Evolutionary conservation across 2,888 invertebrate species (phyloP), one percentile per base, ranked within the genome.

Genomic region (Archips crataeganus): DNA sequence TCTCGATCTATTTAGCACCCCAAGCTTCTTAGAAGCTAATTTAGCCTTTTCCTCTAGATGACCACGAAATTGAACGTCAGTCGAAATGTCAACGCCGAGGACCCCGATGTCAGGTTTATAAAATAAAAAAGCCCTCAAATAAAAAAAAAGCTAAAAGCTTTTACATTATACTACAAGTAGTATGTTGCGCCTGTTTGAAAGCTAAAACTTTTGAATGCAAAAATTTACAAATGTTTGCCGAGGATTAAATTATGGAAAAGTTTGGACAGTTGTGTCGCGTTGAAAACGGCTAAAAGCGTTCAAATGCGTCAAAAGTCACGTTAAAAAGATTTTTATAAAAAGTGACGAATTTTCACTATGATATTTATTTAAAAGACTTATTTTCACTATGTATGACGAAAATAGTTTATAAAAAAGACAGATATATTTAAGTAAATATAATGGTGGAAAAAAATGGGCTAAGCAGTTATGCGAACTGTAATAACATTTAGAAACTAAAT

Each of bases 181-280:
- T 54, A 36, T 23, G 65, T 49, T 15, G 54, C 49, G 60, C 60
- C 49, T 36, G 49, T 36, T 47, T 62, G 23, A 49, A 51, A 51
- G 23, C 23, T 39, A 3, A 36, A 69, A 69, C 47, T 62, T 69
- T 51, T 51, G 39, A 51, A 69, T 42, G 23, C n/a, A 39, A 69
- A 39, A 47, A 49, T 51, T n/a, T n/a, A 23, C 15, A 62, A 69
- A 15, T 36, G 61, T 23, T 69, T n/a, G 11, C 11, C 60, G n/a
- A 62, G 61, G 23, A 36, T 51, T 42, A 9, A 51, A 60, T 65
- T 66, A 54, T 61, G n/a, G 45, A 49, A 69, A 69, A 62, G 69
- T 69, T 69, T 49, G 13, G 15, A 32, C 5, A 51, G 61, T 13
- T 61, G 42, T 60, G 49, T 51, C 61, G 32, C 6, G 15, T 49